phyloP scores from a whole-genome alignment of 2,113 vertebrate genomes.

The Mugil cephalus region DNA sequence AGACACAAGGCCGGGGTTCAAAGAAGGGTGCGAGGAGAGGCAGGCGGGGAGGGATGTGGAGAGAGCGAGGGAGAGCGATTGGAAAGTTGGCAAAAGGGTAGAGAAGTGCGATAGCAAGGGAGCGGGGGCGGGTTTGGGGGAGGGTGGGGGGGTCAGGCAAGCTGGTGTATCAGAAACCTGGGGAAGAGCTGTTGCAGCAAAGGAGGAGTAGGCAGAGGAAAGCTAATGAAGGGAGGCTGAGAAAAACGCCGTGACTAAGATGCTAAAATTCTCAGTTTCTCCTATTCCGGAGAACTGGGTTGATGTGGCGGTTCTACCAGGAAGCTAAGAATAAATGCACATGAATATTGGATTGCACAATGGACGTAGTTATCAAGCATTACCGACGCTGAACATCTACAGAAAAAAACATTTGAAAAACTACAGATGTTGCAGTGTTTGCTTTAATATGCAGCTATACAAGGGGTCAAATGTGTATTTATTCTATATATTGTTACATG shows the following conservation, averaged over 20 bases:
- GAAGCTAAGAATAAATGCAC: background rate
- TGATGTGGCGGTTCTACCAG: background rate
- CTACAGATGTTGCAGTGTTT: too few species aligned
- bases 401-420: too few species aligned
- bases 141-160: conserved; percentile 26
- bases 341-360: background rate
- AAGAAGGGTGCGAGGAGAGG: conserved; percentile 76
- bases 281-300: background rate
- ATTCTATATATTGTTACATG: too few species aligned
- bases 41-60: conserved; percentile 48
- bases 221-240: conserved; percentile 40
- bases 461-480: too few species aligned
- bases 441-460: too few species aligned
- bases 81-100: conserved; percentile 37
- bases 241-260: conserved; percentile 21
- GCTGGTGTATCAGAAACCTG: conserved; percentile 52
- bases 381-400: too few species aligned
- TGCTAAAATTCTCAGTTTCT: conserved; percentile 7
- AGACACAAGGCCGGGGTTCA: conserved; percentile 91
- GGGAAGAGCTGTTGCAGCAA: conserved; percentile 40
- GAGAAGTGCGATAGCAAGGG: conserved; percentile 52
- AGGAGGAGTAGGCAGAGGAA: conserved; percentile 37
- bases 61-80: conserved; percentile 29
- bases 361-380: background rate
- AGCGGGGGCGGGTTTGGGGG: conserved; percentile 65